Evolutionary conservation across 92 coral and sea anemone species (phyloP).

Genomic region (Zoanthus sociatus): DNA sequence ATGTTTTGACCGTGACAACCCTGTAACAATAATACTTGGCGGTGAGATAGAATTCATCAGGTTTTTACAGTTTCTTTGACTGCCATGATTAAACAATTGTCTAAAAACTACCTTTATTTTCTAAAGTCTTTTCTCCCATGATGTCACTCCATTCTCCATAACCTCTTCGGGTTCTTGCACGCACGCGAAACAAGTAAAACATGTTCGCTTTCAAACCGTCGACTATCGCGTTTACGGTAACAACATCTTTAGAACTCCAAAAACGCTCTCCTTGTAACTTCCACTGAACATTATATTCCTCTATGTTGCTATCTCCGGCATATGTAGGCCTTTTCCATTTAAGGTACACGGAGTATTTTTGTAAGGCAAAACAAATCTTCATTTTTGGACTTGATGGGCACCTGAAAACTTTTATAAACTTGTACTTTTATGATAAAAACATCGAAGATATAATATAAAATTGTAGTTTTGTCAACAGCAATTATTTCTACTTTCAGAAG

Average conservation of each 20-base stretch:
- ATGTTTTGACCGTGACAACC: too few relatives aligned
- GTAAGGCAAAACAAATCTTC: not conserved
- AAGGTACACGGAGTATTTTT: not conserved
- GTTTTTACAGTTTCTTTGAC: too few relatives aligned
- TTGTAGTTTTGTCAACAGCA: too few relatives aligned
- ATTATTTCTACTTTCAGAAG: too few relatives aligned
- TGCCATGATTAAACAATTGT: too few relatives aligned
- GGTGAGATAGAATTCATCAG: too few relatives aligned
- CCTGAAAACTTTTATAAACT: not conserved
- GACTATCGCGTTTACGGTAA: not conserved
- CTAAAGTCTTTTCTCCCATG: not conserved
- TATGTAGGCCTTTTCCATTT: not conserved
- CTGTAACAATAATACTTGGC: too few relatives aligned
- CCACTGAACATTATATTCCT: conserved; percentile 23
- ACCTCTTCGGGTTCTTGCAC: conserved; percentile 6
- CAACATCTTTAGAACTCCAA: not conserved
- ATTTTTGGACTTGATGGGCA: not conserved
- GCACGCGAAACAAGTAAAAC: conserved; percentile 9
- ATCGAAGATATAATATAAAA: too few relatives aligned
- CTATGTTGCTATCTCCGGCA: not conserved
- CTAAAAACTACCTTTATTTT: not conserved
- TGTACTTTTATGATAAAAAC: too few relatives aligned
- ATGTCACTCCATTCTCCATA: conserved; percentile 43
- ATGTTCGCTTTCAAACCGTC: not conserved
- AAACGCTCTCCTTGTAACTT: not conserved